Evolutionary conservation across 1,140 invertebrate species (phyloP).

Genomic region (Sweltsa coloradensis): DNA sequence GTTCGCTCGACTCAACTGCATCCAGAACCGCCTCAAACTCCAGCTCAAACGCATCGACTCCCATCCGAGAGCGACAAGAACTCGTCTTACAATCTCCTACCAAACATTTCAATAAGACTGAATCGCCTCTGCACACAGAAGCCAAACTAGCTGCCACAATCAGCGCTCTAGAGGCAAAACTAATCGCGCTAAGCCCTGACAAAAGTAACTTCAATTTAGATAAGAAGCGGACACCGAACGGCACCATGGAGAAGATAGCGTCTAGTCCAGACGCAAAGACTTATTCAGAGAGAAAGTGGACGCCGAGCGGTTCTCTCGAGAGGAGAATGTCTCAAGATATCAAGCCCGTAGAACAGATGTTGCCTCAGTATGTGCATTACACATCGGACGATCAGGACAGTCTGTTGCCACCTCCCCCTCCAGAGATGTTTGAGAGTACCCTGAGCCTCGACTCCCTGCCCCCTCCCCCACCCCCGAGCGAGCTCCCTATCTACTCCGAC

Average conservation of each 20-base stretch:
- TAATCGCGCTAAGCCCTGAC: no score
- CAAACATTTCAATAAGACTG: not conserved
- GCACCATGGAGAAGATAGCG: no score
- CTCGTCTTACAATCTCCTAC: slow-evolving; percentile 1
- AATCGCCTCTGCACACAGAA: not conserved
- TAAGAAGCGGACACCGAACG: no score
- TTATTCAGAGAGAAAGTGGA: no score
- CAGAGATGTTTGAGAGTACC: slow-evolving; percentile 55
- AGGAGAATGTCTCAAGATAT: no score
- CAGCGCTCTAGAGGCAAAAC: no score
- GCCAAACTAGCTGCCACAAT: not conserved
- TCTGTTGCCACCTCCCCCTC: slow-evolving; percentile 46
- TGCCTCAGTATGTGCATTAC: no score
- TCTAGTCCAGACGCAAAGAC: no score
- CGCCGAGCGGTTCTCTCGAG: no score
- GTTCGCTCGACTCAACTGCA: slow-evolving; percentile 31
- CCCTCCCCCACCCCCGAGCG: slow-evolving; percentile 58
- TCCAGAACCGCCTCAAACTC: slow-evolving; percentile 35
- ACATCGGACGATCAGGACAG: no score
- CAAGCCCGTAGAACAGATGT: no score
- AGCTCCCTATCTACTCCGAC: slow-evolving; percentile 39
- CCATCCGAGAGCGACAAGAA: slow-evolving; percentile 29
- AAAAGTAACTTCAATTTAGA: no score
- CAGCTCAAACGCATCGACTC: slow-evolving; percentile 14
- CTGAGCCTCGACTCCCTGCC: slow-evolving; percentile 60